phyloP scores from a whole-genome alignment of 2,888 invertebrate species.

The Ichneumoninae sp. region DNA sequence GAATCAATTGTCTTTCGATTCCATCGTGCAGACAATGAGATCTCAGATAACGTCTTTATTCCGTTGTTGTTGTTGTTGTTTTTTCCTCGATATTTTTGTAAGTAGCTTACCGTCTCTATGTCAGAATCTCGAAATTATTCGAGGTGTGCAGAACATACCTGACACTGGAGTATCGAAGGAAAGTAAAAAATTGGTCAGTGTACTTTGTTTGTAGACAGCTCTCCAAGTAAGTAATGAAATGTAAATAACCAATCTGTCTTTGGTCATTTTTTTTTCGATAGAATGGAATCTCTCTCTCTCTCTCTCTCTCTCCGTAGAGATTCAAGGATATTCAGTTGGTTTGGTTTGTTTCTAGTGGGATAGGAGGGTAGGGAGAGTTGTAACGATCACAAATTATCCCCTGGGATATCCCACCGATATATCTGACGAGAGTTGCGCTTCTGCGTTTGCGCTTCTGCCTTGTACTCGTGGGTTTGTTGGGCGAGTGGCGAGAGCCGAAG shows the following conservation, averaged over 20 bases:
- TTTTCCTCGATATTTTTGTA: neutral
- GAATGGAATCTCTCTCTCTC: constrained; percentile 10
- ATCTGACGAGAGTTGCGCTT: constrained; percentile 54
- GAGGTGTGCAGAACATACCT: neutral
- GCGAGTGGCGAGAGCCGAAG: constrained; percentile 23
- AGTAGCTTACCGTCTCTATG: constrained; percentile 16
- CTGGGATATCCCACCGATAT: constrained; percentile 63
- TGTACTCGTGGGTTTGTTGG: constrained; percentile 28
- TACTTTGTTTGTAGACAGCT: too few relatives aligned
- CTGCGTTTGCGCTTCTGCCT: constrained; percentile 55
- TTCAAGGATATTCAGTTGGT: neutral
- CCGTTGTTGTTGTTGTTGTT: too few relatives aligned
- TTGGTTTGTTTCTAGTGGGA: constrained; percentile 13
- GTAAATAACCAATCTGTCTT: constrained; percentile 12
- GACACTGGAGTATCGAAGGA: neutral
- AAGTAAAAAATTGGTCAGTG: constrained; percentile 44
- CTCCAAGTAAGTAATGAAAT: constrained; percentile 2
- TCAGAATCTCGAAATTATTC: constrained; percentile 47
- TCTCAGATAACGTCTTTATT: neutral
- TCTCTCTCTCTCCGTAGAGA: neutral
- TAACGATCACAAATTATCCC: constrained; percentile 79
- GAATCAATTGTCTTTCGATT: constrained; percentile 48
- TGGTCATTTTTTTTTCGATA: constrained; percentile 1
- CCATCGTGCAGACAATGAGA: constrained; percentile 42
- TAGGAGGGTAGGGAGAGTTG: constrained; percentile 43